phyloP scores from a whole-genome alignment of 2,113 vertebrate species.

The Epinephelus lanceolatus region DNA sequence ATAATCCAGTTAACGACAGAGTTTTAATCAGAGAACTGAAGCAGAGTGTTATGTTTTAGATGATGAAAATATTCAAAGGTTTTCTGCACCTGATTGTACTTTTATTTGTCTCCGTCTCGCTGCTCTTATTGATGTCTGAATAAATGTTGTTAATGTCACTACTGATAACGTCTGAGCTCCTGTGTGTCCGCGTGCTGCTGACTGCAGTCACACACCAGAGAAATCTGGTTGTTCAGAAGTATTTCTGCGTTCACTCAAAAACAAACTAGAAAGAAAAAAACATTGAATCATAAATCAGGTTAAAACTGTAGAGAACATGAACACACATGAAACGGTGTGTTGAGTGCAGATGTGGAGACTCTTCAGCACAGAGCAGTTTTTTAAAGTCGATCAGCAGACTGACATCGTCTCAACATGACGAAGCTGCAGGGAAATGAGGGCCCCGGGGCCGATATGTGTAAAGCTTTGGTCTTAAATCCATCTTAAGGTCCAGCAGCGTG shows the following conservation, averaged over 20 bases:
- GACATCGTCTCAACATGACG: too few relatives aligned
- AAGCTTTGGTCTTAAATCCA: too few relatives aligned
- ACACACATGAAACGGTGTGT: too few relatives aligned
- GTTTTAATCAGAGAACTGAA: conserved; percentile 33
- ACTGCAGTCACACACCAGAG: not conserved
- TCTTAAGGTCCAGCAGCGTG: too few relatives aligned
- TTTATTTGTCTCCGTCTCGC: conserved; percentile 42
- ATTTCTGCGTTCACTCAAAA: not conserved
- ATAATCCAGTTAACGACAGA: not conserved
- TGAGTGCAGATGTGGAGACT: too few relatives aligned
- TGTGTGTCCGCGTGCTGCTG: not conserved
- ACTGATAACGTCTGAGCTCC: not conserved
- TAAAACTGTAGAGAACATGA: too few relatives aligned
- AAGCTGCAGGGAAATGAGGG: too few relatives aligned
- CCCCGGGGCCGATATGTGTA: too few relatives aligned
- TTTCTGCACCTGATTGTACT: conserved; percentile 32
- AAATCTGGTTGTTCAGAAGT: not conserved
- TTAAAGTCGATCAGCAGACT: too few relatives aligned
- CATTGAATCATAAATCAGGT: too few relatives aligned
- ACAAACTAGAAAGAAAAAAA: not conserved
- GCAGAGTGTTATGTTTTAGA: conserved; percentile 35
- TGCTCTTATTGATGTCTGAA: conserved; percentile 65
- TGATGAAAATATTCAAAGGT: conserved; percentile 50
- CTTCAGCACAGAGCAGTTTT: too few relatives aligned
- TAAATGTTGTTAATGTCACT: conserved; percentile 57